A percentile compares a stretch with the other conserved stretches of the same genome.
phyloP scores from a whole-genome alignment of 2,797 vertebrate genomes.

The Spea hammondii region DNA sequence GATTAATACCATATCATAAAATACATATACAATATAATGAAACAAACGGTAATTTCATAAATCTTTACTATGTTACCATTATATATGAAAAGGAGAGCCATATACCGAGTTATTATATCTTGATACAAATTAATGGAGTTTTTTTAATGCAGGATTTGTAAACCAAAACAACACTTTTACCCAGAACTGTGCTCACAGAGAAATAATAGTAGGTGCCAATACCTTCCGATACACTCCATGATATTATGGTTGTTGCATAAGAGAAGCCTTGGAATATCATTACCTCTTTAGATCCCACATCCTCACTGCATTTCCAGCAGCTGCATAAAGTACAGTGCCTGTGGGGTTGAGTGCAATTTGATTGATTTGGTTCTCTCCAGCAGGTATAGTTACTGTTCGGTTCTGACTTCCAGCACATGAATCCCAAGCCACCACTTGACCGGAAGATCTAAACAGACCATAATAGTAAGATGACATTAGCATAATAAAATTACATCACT shows the following conservation, averaged over 20 bases:
- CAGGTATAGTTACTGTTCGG: constrained; percentile 83
- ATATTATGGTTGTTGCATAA: too few species aligned
- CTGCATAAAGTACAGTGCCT: constrained; percentile 89
- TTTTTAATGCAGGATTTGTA: constrained; percentile 1
- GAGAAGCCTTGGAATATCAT: background rate
- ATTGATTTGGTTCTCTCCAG: constrained; percentile 95
- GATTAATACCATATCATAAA: too few species aligned
- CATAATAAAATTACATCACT: too few species aligned
- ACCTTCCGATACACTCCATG: too few species aligned
- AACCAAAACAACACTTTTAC: too few species aligned
- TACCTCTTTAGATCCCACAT: constrained; percentile 99
- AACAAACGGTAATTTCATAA: too few species aligned
- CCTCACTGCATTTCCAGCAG: constrained; percentile 88
- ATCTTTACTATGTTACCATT: too few species aligned
- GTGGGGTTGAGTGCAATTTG: constrained; percentile 88
- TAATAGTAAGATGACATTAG: too few species aligned
- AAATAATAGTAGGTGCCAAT: background rate
- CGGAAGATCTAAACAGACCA: constrained; percentile 78
- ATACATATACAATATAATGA: too few species aligned
- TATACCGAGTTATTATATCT: too few species aligned
- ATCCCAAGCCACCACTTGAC: constrained; percentile 86
- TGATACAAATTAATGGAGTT: too few species aligned
- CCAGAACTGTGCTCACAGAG: background rate
- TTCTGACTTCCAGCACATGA: constrained; percentile 76
- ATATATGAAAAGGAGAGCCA: too few species aligned